phyloP scores from a whole-genome alignment of 2,113 vertebrate species.

The Mandrillus leucophaeus region DNA sequence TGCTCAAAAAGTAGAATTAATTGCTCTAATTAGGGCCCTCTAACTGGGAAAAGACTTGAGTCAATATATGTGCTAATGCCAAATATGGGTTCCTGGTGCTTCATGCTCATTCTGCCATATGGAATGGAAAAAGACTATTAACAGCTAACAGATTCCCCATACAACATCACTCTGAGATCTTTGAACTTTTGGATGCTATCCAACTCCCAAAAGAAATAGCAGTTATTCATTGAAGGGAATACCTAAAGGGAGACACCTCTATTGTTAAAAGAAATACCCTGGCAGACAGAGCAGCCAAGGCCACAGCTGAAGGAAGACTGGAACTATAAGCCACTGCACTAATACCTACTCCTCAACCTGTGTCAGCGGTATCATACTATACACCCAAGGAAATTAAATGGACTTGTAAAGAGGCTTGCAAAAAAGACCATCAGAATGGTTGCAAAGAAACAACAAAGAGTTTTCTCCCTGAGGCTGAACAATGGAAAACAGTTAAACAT shows the following conservation, averaged over 20 bases:
- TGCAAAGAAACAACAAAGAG: background rate
- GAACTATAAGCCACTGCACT: background rate
- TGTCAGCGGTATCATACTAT: background rate
- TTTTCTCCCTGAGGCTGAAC: background rate
- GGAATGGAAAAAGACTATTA: background rate
- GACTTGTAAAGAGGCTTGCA: background rate
- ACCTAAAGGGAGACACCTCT: background rate
- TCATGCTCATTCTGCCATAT: background rate
- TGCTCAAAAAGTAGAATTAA: background rate
- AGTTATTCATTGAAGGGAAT: background rate
- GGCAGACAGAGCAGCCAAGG: background rate
- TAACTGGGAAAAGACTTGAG: background rate
- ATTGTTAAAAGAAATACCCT: background rate
- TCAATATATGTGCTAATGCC: background rate
- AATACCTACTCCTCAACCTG: background rate
- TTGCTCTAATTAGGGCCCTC: background rate
- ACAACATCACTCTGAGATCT: background rate
- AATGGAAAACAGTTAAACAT: background rate
- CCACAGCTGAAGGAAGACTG: background rate
- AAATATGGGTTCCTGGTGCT: background rate
- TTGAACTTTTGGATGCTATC: background rate
- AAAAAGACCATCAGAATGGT: background rate
- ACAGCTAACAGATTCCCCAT: background rate
- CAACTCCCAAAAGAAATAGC: background rate
- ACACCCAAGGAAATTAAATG: background rate